Base-by-base conservation (phyloP, 2,888 invertebrate genomes). In the Homarus gammarus region DNA sequence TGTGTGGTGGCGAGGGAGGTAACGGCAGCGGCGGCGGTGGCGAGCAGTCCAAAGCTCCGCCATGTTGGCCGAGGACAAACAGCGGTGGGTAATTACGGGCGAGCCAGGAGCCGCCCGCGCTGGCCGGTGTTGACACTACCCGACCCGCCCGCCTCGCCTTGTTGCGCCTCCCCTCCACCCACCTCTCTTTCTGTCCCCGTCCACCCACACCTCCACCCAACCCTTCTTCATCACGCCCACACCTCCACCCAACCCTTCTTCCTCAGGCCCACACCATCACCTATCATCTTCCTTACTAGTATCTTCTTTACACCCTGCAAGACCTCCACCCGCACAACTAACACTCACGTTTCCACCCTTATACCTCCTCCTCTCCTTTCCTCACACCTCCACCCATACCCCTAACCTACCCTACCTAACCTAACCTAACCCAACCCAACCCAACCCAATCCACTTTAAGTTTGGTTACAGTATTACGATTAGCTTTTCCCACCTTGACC, bases 41-140 rank as follows among this genome's bases (percentile, higher is more conserved):
- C 49, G 82, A 75, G 75, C 82, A 82, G 87, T 73, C 87, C 68
- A 68, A 87, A 68, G 87, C 82, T 75, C 73, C 75, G 75, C 87
- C 82, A 82, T 87, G 87, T 87, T 87, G 81, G 87, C 61, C 12
- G 75, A 82, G 77, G 82, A 83, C 87, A 87, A 87, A 87, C 87
- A 87, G 82, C 36, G 87, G 33, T 87, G 64, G 87, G 87, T 87
- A 87, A 87, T 87, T 87, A 87, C 87, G 78, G 78, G 56, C 81
- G 87, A 78, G 87, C 75, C 75, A 77, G 87, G 79, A 87, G 68
- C 87, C 87, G 82, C 64, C 82, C 87, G 40, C 64, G 75, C 78
- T 72, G 70, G 61, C 79, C 79, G 70, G 49, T 86, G 86, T 79
- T 79, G 79, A 78, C 70, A 86, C 78, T 68, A 70, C 70, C 61